Conservation (phyloP, 2,888 invertebrate genomes). For the Pseudanteris insignis region DNA sequence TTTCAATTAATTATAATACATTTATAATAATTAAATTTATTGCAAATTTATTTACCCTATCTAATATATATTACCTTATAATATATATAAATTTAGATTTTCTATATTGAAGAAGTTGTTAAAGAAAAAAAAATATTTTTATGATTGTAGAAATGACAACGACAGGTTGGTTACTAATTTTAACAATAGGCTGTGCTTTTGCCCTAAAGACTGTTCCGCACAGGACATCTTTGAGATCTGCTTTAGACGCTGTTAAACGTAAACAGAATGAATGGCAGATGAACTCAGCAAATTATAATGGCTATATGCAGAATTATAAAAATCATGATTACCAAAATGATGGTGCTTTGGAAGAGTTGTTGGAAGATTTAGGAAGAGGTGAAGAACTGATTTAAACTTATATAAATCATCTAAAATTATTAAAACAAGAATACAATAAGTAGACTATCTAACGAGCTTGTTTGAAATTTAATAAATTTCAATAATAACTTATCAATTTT, state of each 20-base stretch:
- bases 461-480: no score
- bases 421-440: no score
- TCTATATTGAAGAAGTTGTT: no score
- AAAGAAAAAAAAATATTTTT: no score
- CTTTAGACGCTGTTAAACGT: conserved; percentile 66
- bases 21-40: background rate
- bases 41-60: background rate
- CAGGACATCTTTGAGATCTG: conserved; percentile 63
- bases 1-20: no score
- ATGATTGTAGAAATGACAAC: conserved; percentile 45
- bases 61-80: background rate
- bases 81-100: no score
- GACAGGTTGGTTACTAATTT: conserved; percentile 45
- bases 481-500: no score
- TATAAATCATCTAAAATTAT: no score
- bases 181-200: conserved; percentile 45
- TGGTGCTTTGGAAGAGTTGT: conserved; percentile 50
- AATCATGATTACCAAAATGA: conserved; percentile 51
- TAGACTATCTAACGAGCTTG: no score
- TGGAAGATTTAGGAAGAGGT: conserved; percentile 44
- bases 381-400: no score
- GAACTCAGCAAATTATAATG: conserved; percentile 55
- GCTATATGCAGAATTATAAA: conserved; percentile 55
- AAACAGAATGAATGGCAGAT: conserved; percentile 64
- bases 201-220: conserved; percentile 48